These are phyloP conservation scores for Macropis europaea DNA, from an alignment of 2,888 invertebrate genomes.

Conservation along the genomic window DNA sequence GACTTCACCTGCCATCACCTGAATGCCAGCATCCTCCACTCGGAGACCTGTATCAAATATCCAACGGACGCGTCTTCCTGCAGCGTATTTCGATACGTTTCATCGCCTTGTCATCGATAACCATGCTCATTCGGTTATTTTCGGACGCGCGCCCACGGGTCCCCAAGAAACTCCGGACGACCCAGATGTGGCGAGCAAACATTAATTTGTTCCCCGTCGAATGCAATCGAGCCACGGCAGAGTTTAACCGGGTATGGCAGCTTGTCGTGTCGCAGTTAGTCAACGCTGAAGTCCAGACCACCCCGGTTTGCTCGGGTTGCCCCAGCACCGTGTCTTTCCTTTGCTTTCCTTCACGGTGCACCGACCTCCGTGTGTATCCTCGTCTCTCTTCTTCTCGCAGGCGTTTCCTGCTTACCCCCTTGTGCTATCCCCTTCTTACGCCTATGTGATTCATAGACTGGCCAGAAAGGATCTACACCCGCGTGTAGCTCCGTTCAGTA, in stretches of 20 bases:
- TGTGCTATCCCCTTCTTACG: slow-evolving; percentile 47
- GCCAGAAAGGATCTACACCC: slow-evolving; percentile 51
- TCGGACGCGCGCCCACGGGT: slow-evolving; percentile 17
- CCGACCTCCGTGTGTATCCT: slow-evolving; percentile 48
- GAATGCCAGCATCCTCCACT: slow-evolving; percentile 3
- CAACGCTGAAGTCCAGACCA: slow-evolving; percentile 70
- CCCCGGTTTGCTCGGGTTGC: slow-evolving; percentile 63
- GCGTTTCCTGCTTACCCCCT: slow-evolving; percentile 44
- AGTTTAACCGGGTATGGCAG: slow-evolving; percentile 72
- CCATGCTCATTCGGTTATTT: slow-evolving; percentile 19
- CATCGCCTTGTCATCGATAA: slow-evolving; percentile 44
- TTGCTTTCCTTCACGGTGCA: slow-evolving; percentile 43
- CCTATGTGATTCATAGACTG: slow-evolving; percentile 61
- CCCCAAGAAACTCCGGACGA: slow-evolving; percentile 35
- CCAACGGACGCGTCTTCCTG: neutral
- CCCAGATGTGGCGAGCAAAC: slow-evolving; percentile 63
- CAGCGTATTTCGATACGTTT: slow-evolving; percentile 39
- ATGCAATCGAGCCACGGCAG: slow-evolving; percentile 66
- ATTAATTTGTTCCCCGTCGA: slow-evolving; percentile 71
- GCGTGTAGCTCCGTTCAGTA: slow-evolving; percentile 33
- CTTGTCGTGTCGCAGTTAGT: slow-evolving; percentile 74
- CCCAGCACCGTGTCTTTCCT: slow-evolving; percentile 46
- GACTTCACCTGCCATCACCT: slow-evolving; percentile 35
- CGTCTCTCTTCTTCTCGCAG: slow-evolving; percentile 10
- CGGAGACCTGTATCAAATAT: slow-evolving; percentile 19